A percentile compares a stretch with the other conserved stretches of the same genome.
Evolutionary conservation across 2,888 invertebrate genomes (phyloP).

Genomic region (Ennomos quercinarius): DNA sequence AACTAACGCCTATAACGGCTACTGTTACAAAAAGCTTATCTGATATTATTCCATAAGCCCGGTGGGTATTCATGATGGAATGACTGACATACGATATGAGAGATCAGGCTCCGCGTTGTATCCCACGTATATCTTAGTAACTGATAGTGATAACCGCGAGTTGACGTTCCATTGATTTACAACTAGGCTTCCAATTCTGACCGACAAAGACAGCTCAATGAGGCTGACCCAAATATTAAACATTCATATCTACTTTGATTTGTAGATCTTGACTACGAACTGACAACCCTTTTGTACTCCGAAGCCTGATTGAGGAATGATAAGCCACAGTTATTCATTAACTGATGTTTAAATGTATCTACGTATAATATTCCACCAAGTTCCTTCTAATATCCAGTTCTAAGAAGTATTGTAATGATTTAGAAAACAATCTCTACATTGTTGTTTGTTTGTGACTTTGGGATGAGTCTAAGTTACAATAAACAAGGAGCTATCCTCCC

Average conservation of each 20-base stretch:
- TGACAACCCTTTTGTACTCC: slow-evolving; percentile 34
- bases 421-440: slow-evolving; percentile 2
- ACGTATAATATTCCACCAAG: slow-evolving; percentile 2
- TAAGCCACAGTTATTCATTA: slow-evolving; percentile 26
- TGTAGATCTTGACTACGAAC: slow-evolving; percentile 27
- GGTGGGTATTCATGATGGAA: slow-evolving; percentile 14
- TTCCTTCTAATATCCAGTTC: neutral
- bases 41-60: neutral
- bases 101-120: slow-evolving; percentile 39
- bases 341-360: slow-evolving; percentile 9
- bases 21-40: neutral
- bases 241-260: slow-evolving; percentile 38
- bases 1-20: no score
- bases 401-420: slow-evolving; percentile 12
- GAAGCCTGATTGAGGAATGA: slow-evolving; percentile 34
- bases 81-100: slow-evolving; percentile 35
- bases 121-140: slow-evolving; percentile 54
- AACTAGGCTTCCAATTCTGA: slow-evolving; percentile 39
- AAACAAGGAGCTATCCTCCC: slow-evolving; percentile 21
- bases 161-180: slow-evolving; percentile 48
- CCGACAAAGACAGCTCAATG: slow-evolving; percentile 40
- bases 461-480: slow-evolving; percentile 24
- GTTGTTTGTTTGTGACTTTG: slow-evolving; percentile 6
- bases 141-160: slow-evolving; percentile 47
- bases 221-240: slow-evolving; percentile 36